Evolutionary conservation across 2,888 invertebrate genomes (phyloP), one percentile per base, ranked within the genome.

Genomic region (Pterostichus niger): DNA sequence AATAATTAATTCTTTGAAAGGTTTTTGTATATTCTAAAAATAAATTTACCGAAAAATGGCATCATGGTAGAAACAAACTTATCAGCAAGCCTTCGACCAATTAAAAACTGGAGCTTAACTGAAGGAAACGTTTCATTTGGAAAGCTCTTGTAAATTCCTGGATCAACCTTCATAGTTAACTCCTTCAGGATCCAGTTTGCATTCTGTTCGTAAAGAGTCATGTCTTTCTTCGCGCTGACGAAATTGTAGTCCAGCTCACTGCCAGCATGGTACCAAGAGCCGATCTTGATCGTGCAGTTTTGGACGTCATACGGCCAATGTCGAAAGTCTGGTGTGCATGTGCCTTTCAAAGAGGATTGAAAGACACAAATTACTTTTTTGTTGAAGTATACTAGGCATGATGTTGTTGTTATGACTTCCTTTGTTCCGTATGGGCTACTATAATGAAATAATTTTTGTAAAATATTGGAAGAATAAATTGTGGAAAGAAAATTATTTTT

Each of bases 261-360:
- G 9, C 68, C 68, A 2, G 68, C 46, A 9, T 71, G 68, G 17
- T 71, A 44, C 68, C 68, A 71, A 17, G 68, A 71, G 10, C 68
- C 68, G 1, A 71, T 17, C 24, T 71, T 71, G 44, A 71, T 44
- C 15, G 68, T 71, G 17, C 68, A 71, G 10, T 17, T 40, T 11
- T 71, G 68, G 11, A 40, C 40, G 24, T 71, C 68, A 15, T 40
- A 71, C 5, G 68, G 68, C 68, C 68, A 71, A 9, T 71, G 46
- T 0, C 68, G 44, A 9, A 17, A 44, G 17, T 71, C 24, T 40
- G 68, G 44, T 5, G 1, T 31, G 17, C 68, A 71, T 2, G 15
- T 10, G 11, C 44, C 68, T 5, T 17, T 7, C 2, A 71, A 6
- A 3, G 44, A 9, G 15, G 68, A 1, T 15, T 15, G 13, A n/a